Evolutionary conservation across 2,113 vertebrate genomes (phyloP).

Genomic region (Sclerurus mexicanus): DNA sequence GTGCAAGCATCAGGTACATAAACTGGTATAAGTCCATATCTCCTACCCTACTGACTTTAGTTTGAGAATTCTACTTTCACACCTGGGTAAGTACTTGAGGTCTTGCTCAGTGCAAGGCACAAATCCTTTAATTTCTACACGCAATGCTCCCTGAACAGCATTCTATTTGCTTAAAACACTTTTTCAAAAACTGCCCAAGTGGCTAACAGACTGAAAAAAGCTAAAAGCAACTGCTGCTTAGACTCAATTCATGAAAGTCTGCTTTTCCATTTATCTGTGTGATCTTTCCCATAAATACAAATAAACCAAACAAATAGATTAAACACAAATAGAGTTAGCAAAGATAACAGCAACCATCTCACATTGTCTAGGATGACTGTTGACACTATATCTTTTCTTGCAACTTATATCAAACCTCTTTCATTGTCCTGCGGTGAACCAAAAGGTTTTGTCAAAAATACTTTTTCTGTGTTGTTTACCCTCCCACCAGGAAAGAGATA

Average conservation of each 20-base stretch:
- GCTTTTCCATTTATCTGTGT: not conserved
- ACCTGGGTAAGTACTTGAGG: not conserved
- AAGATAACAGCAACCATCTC: not conserved
- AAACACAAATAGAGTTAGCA: not conserved
- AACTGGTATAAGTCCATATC: not conserved
- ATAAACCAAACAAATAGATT: not conserved
- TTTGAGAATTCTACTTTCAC: not conserved
- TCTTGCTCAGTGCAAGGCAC: not conserved
- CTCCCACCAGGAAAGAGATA: not conserved
- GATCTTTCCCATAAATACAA: not conserved
- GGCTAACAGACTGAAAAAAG: not conserved
- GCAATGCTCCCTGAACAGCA: not conserved
- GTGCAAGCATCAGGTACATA: not conserved
- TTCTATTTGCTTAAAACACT: not conserved
- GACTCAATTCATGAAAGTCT: not conserved
- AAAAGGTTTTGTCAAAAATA: not conserved
- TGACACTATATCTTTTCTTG: not conserved
- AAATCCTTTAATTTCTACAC: not conserved
- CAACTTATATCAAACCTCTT: not conserved
- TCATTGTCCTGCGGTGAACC: not conserved
- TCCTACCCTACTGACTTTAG: not conserved
- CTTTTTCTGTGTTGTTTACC: not conserved
- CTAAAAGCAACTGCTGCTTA: not conserved
- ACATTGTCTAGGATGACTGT: not conserved
- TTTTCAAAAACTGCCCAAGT: not conserved